phyloP scores from a whole-genome alignment of 2,113 vertebrate species.

The Blennius ocellaris region DNA sequence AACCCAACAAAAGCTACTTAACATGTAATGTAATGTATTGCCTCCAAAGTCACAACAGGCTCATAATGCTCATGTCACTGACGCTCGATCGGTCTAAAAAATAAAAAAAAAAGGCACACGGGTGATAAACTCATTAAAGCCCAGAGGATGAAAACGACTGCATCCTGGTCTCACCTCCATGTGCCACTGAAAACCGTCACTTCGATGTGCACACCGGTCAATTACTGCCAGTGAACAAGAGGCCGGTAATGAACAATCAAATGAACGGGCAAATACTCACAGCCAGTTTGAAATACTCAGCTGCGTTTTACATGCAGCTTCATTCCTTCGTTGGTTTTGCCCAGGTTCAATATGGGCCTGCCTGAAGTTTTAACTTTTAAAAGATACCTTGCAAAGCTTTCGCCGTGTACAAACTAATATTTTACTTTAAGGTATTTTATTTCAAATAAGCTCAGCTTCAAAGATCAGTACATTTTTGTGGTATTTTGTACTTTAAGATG shows the following conservation, averaged over 20 bases:
- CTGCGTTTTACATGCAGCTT: neutral
- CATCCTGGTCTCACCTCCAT: no score
- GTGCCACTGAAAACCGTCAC: no score
- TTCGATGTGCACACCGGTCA: neutral
- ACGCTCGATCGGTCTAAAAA: neutral
- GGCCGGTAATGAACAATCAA: neutral
- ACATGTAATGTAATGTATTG: no score
- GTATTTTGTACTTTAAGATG: no score
- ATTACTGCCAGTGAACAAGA: neutral
- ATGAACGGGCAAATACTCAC: neutral
- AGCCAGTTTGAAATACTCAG: neutral
- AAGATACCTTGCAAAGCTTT: neutral
- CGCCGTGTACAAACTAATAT: no score
- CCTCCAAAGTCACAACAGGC: neutral
- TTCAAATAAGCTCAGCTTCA: no score
- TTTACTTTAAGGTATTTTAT: no score
- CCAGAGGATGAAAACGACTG: no score
- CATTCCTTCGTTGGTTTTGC: neutral
- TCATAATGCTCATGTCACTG: constrained; percentile 18
- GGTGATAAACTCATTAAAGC: no score
- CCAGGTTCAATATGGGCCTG: neutral
- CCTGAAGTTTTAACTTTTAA: neutral
- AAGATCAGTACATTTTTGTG: no score
- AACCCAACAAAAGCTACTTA: no score
- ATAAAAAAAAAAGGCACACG: no score